These are phyloP conservation scores for Andinoacara biseriatus DNA, from an alignment of 2,113 vertebrate genomes.

Conservation along the genomic window DNA sequence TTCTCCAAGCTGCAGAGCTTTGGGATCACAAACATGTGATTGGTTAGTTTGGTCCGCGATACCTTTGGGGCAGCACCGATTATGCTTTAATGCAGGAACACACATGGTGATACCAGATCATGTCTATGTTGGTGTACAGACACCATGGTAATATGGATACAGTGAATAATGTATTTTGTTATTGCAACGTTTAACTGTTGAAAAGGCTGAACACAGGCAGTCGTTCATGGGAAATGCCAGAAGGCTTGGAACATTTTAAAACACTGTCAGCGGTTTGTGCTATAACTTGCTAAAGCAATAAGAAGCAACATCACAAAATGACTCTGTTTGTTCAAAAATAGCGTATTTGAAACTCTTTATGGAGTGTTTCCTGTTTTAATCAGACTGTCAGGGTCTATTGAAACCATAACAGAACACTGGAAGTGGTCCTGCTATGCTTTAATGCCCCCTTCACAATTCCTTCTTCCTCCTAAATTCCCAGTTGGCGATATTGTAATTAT, in stretches of 20 bases:
- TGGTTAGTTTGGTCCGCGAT: too few relatives aligned
- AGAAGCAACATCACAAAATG: neutral
- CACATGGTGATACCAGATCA: neutral
- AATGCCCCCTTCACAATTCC: conserved; percentile 53
- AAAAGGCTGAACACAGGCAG: neutral
- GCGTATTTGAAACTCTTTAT: conserved; percentile 11
- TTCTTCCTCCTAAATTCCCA: conserved; percentile 54
- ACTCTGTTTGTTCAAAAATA: conserved; percentile 13
- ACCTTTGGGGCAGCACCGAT: too few relatives aligned
- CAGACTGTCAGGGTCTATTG: conserved; percentile 56
- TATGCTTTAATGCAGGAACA: too few relatives aligned
- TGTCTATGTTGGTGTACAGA: neutral
- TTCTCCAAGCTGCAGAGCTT: too few relatives aligned
- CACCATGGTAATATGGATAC: neutral
- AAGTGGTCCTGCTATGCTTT: conserved; percentile 62
- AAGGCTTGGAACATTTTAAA: neutral
- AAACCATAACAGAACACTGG: conserved; percentile 55
- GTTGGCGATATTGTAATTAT: conserved; percentile 71
- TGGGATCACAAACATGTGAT: too few relatives aligned
- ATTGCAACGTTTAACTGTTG: neutral
- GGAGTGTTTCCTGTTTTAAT: conserved; percentile 56
- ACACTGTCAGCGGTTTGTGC: neutral
- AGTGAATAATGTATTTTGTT: neutral
- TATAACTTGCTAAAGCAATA: conserved; percentile 1
- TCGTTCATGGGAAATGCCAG: neutral